Evolutionary conservation across 2,888 invertebrate species (phyloP), one percentile per base, ranked within the genome.

Genomic region (Nemotelus nigrinus): DNA sequence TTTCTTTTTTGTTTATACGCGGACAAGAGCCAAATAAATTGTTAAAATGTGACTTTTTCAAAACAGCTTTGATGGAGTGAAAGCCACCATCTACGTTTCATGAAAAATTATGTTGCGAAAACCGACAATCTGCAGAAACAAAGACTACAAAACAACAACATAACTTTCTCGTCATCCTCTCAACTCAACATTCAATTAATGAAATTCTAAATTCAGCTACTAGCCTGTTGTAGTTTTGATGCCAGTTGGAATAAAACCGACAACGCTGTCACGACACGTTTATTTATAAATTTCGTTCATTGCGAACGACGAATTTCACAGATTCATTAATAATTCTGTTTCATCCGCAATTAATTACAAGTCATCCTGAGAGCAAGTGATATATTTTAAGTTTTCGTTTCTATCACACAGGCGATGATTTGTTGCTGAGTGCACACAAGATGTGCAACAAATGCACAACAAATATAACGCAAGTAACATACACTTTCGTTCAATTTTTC

Each of bases 281-380:
- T 74, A 74, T 74, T 74, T 60, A 57, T 74, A 63, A 58, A 60
- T 48, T 63, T 8, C 45, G 45, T 47, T n/a, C 39, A 70, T 70
- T 70, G 70, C 55, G 70, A 53, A 64, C 68, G 57, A 67, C 39
- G 68, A 44, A 68, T 50, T 77, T 77, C 77, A 55, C 68, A n/a
- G 45, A 48, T 58, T 65, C 77, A 77, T 77, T 77, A 77, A 77
- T 77, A 77, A 77, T 77, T 77, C 77, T 77, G 77, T 77, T 77
- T 77, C 77, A 77, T 77, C 77, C 77, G 67, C 67, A 77, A 77
- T 77, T 77, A 77, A 77, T 77, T 77, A 77, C 77, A 67, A 77
- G 77, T 77, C 77, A 77, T 77, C 77, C 77, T 48, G 25, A 68
- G 77, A 74, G 48, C 77, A 77, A 77, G 77, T 77, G 77, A 77